Percentiles rank a stretch among this genome's conserved stretches.
Evolutionary conservation across 2,888 invertebrate species (phyloP).

Genomic region (Dynastes hyllus): DNA sequence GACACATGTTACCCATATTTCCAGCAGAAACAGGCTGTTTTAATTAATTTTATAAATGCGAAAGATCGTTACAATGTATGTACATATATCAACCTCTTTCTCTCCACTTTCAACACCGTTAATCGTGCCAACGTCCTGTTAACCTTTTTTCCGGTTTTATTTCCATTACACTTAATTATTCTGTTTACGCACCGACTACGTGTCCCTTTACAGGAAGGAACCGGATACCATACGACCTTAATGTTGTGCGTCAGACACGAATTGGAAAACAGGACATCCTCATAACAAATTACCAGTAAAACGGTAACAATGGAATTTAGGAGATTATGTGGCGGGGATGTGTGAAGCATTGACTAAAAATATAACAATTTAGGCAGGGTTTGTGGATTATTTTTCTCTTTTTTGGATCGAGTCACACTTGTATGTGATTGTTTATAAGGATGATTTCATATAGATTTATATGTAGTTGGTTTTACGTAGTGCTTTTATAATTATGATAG

Average conservation of each 20-base stretch:
- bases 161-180: constrained; percentile 33
- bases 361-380: too few species aligned
- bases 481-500: too few species aligned
- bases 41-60: too few species aligned
- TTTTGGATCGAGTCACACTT: too few species aligned
- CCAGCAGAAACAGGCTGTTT: too few species aligned
- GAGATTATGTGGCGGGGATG: not conserved
- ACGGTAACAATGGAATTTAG: constrained; percentile 6
- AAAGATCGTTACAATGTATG: too few species aligned
- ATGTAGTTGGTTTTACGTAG: too few species aligned
- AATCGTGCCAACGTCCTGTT: not conserved
- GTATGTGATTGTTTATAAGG: too few species aligned
- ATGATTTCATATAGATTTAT: too few species aligned
- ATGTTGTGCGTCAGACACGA: not conserved
- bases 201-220: not conserved
- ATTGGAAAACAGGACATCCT: constrained; percentile 38
- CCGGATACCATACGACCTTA: not conserved
- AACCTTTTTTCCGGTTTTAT: constrained; percentile 18
- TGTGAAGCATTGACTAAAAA: not conserved
- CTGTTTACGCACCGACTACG: constrained; percentile 18
- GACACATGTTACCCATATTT: too few species aligned
- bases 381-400: too few species aligned
- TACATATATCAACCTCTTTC: too few species aligned
- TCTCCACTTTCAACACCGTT: constrained; percentile 4
- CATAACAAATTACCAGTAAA: constrained; percentile 30